Conservation (phyloP, 1,140 invertebrate genomes). For the Drosophila repleta region DNA sequence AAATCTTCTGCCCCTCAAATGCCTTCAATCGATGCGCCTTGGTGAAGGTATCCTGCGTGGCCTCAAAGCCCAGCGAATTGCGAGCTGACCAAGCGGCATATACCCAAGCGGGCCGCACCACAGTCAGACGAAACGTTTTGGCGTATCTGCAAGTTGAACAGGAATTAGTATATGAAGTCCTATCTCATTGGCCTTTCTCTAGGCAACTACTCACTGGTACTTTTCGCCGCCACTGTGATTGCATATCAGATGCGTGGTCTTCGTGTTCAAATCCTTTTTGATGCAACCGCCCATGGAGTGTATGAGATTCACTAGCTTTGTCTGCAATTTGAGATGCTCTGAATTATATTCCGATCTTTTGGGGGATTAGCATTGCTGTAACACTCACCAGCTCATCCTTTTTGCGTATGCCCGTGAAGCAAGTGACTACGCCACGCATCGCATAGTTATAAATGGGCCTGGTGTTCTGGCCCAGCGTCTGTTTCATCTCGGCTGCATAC, state of each 20-base stretch:
- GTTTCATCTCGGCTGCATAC: slow-evolving; percentile 89
- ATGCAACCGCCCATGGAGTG: slow-evolving; percentile 98
- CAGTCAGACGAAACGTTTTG: slow-evolving; percentile 93
- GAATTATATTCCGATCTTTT: not conserved
- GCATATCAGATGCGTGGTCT: slow-evolving; percentile 96
- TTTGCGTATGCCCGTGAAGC: slow-evolving; percentile 95
- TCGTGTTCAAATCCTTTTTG: slow-evolving; percentile 93
- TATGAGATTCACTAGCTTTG: slow-evolving; percentile 92
- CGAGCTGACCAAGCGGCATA: slow-evolving; percentile 92
- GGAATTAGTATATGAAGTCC: not conserved
- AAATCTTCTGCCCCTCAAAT: slow-evolving; percentile 93
- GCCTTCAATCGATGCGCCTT: slow-evolving; percentile 92
- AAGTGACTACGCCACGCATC: slow-evolving; percentile 93
- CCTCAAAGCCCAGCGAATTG: slow-evolving; percentile 88
- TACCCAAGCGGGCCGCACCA: slow-evolving; percentile 95
- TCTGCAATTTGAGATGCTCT: slow-evolving; percentile 84
- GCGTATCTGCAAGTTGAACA: slow-evolving; percentile 88
- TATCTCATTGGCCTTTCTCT: not conserved
- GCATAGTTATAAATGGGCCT: slow-evolving; percentile 93
- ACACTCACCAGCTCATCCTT: slow-evolving; percentile 92
- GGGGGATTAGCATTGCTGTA: not conserved
- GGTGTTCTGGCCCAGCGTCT: slow-evolving; percentile 88
- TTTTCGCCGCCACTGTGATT: slow-evolving; percentile 94
- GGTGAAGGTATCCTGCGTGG: slow-evolving; percentile 88
- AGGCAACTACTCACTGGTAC: slow-evolving; percentile 85